These are phyloP conservation scores for Drosophila kanapiae DNA, from an alignment of 1,140 invertebrate species.

Conservation along the genomic window DNA sequence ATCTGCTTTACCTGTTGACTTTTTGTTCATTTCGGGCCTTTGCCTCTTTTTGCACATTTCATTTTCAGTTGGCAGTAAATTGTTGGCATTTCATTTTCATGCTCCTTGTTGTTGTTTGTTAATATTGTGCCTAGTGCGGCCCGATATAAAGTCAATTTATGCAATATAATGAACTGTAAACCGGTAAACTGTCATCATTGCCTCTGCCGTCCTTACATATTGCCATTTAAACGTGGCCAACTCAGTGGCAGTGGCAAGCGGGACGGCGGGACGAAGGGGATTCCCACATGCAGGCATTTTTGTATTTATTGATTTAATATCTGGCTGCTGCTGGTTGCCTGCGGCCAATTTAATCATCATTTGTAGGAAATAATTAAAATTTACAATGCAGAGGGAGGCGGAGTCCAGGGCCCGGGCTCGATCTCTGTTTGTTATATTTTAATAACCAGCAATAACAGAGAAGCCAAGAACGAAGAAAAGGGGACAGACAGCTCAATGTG, in stretches of 20 bases:
- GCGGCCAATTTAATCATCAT: conserved; percentile 81
- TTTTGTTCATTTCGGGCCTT: conserved; percentile 42
- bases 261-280: background rate
- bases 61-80: conserved; percentile 44
- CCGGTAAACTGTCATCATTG: conserved; percentile 79
- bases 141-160: conserved; percentile 77
- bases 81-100: conserved; percentile 53
- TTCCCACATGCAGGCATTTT: conserved; percentile 28
- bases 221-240: conserved; percentile 65
- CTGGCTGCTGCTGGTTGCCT: conserved; percentile 58
- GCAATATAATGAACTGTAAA: conserved; percentile 78
- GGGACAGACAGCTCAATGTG: conserved; percentile 52
- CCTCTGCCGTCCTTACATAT: conserved; percentile 40
- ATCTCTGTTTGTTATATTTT: conserved; percentile 59
- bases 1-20: conserved; percentile 41
- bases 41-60: conserved; percentile 25
- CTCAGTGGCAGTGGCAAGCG: conserved; percentile 3
- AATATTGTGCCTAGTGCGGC: conserved; percentile 53
- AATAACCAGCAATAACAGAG: conserved; percentile 61
- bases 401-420: conserved; percentile 8
- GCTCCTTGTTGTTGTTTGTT: conserved; percentile 45
- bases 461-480: background rate
- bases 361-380: conserved; percentile 82
- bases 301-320: conserved; percentile 79
- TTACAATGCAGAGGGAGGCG: conserved; percentile 62